Evolutionary conservation across 1,140 invertebrate species (phyloP).

Genomic region (Drosophila sproati): DNA sequence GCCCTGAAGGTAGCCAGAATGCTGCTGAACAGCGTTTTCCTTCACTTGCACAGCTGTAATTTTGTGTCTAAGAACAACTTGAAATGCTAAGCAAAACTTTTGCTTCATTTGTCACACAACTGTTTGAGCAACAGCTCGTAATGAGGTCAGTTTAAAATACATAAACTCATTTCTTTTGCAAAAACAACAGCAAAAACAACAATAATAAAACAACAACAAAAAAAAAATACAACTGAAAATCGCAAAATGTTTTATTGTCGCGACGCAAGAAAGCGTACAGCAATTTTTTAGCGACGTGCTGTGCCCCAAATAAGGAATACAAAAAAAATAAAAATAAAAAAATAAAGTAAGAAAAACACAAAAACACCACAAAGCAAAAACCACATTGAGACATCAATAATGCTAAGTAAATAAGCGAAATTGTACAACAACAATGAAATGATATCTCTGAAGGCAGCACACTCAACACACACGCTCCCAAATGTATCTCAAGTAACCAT

Average conservation of each 20-base stretch:
- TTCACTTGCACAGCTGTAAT: neutral
- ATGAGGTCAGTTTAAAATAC: conserved; percentile 45
- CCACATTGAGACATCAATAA: conserved; percentile 23
- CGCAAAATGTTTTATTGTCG: conserved; percentile 40
- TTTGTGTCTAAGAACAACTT: neutral
- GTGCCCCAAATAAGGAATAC: conserved; percentile 38
- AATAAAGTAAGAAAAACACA: neutral
- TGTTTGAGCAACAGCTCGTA: conserved; percentile 22
- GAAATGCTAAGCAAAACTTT: neutral
- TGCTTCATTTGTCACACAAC: conserved; percentile 11
- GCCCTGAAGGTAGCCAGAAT: neutral
- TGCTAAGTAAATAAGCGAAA: conserved; percentile 43
- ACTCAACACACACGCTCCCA: conserved; percentile 6
- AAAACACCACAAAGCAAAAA: neutral
- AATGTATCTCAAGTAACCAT: conserved; percentile 23
- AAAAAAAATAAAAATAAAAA: neutral
- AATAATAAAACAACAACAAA: conserved; percentile 41
- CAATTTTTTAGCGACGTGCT: conserved; percentile 20
- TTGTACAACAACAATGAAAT: conserved; percentile 21
- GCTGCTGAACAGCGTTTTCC: neutral
- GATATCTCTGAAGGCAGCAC: conserved; percentile 20
- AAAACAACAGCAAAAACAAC: conserved; percentile 23
- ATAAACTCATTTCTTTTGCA: conserved; percentile 47
- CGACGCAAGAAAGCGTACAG: conserved; percentile 42
- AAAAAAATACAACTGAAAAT: conserved; percentile 39